Evolutionary conservation across 2,113 vertebrate species (phyloP), one percentile per base, ranked within the genome.

Genomic region (Microtus montanus): DNA sequence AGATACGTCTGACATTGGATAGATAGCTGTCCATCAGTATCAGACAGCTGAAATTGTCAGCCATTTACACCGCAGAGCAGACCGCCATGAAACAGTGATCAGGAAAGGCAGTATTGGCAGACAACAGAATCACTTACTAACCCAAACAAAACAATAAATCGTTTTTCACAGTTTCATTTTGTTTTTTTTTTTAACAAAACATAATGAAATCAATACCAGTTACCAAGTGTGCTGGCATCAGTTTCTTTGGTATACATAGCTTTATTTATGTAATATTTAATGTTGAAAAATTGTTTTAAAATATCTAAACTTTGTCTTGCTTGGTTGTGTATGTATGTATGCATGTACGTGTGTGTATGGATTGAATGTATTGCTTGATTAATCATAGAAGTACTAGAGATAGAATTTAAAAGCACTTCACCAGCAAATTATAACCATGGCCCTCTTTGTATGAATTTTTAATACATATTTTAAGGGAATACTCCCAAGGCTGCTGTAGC

Each of bases 1-100:
- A 93, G 95, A 87, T 95, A 96, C 94, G 77, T 94, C 90, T 54
- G 94, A 83, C 94, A 58, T 98, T 96, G 28, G 33, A 97, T 33
- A 0, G 80, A 93, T 84, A 95, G 87, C 97, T 97, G 96, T 89
- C 91, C 96, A 83, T 96, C 49, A 85, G 47, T 20, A 82, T 52
- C 95, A 87, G 15, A 52, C 74, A 95, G 41, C 0, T 2, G 58
- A 86, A 75, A 49, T 64, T n/a, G 14, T 91, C 71, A 93, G 77
- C 78, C 0, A 0, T 58, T 64, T 1, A 0, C 38, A 47, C 44
- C 26, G 17, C 75, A 24, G n/a, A 85, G n/a, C 6, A 19, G 71
- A 13, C 3, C 1, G 3, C 0, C 2, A 3, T 0, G 38, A 47
- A 68, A 11, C 52, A 44, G 61, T 49, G 19, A 75, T 22, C 1